Percentiles rank a stretch among this genome's conserved stretches.
These are phyloP conservation scores for Falcunculus frontatus DNA, from an alignment of 2,113 vertebrate genomes.

Conservation along the genomic window DNA sequence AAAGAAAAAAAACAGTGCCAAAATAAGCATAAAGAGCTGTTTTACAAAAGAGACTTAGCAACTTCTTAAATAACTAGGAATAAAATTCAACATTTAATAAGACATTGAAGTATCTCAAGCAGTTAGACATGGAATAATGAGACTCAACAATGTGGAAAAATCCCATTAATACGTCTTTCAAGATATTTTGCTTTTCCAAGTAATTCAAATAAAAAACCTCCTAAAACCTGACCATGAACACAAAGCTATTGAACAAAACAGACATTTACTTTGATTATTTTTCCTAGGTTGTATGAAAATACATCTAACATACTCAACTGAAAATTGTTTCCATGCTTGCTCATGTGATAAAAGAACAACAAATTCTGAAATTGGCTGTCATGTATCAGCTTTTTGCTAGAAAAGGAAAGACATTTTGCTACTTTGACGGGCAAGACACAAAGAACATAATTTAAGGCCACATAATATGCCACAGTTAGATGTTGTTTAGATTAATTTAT, in stretches of 20 bases:
- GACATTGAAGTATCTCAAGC: conserved; percentile 50
- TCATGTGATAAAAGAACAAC: not conserved
- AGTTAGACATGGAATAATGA: conserved; percentile 27
- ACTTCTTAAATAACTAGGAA: conserved; percentile 44
- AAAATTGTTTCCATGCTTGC: conserved; percentile 6
- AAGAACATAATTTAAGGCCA: conserved; percentile 2
- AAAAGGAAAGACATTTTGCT: not conserved
- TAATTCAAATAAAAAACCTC: not conserved
- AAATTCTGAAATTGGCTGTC: not conserved
- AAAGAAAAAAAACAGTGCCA: not conserved
- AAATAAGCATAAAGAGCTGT: not conserved
- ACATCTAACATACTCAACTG: conserved; percentile 7
- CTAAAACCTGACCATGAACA: conserved; percentile 42
- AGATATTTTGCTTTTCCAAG: conserved; percentile 1
- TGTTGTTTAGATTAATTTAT: not conserved
- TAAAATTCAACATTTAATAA: conserved; percentile 48
- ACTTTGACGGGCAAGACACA: not conserved
- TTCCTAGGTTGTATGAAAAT: conserved; percentile 16
- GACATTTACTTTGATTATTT: conserved; percentile 21
- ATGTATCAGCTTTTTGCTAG: not conserved
- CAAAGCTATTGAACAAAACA: conserved; percentile 31
- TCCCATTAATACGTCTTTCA: not conserved
- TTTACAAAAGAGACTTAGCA: not conserved
- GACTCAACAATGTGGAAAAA: conserved; percentile 31
- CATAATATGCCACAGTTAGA: not conserved